Percentiles rank a stretch among this genome's conserved stretches.
phyloP scores from a whole-genome alignment of 2,797 vertebrate species.

The Rhabdomys pumilio region DNA sequence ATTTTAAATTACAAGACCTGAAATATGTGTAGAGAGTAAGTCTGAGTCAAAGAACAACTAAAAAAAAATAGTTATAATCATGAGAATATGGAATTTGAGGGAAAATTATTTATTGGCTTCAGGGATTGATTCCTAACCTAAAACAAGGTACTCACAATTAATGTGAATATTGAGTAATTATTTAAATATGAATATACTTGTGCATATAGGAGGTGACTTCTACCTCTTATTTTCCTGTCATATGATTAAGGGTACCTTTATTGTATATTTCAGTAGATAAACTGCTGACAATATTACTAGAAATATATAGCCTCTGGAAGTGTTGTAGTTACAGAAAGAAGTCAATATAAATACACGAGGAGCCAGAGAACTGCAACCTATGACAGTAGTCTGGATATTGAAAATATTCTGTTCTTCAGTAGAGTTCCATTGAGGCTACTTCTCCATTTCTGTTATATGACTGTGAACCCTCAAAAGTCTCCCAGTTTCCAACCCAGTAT shows the following conservation, averaged over 20 bases:
- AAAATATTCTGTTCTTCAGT: not conserved
- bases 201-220: not conserved
- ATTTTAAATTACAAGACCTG: not conserved
- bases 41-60: not conserved
- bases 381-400: too few relatives aligned
- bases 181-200: not conserved
- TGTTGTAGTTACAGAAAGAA: not conserved
- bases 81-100: not conserved
- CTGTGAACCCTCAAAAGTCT: not conserved
- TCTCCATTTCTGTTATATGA: not conserved
- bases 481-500: not conserved
- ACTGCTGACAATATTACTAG: not conserved
- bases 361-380: accelerated
- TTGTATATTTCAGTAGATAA: not conserved
- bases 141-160: not conserved
- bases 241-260: not conserved
- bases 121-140: not conserved
- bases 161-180: not conserved
- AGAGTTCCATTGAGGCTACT: not conserved
- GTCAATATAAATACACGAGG: not conserved
- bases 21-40: conserved; percentile 37
- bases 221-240: not conserved
- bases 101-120: not conserved
- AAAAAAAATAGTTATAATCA: too few relatives aligned
- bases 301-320: not conserved